Percentiles rank a stretch among this genome's conserved stretches.
These are phyloP conservation scores for Physocephala rufipes DNA, from an alignment of 2,888 invertebrate genomes.

Conservation along the genomic window DNA sequence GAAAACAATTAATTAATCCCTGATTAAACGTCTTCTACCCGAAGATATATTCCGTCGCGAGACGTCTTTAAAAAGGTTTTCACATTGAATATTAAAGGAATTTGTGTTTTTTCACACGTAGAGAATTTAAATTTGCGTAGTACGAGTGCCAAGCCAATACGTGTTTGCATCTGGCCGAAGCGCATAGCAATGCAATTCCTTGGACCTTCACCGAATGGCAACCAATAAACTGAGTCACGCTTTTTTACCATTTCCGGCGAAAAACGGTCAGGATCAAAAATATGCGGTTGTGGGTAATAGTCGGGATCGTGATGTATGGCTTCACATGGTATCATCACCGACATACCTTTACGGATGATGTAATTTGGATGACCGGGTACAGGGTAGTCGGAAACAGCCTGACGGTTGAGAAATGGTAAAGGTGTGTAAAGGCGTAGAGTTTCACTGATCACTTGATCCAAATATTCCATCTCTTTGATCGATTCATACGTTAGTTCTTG, in stretches of 20 bases:
- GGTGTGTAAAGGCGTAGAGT: slow-evolving; percentile 70
- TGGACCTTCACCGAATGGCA: slow-evolving; percentile 63
- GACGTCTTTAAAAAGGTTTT: slow-evolving; percentile 45
- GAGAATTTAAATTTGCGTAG: slow-evolving; percentile 54
- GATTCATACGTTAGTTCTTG: slow-evolving; percentile 56
- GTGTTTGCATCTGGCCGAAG: slow-evolving; percentile 59
- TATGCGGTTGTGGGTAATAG: slow-evolving; percentile 68
- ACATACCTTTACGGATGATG: slow-evolving; percentile 65
- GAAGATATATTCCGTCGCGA: slow-evolving; percentile 48
- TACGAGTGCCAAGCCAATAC: slow-evolving; percentile 56
- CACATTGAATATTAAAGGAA: slow-evolving; percentile 49
- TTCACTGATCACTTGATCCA: slow-evolving; percentile 65
- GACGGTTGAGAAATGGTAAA: slow-evolving; percentile 67
- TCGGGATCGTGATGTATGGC: slow-evolving; percentile 70
- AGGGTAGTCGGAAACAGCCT: slow-evolving; percentile 67
- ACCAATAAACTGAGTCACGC: slow-evolving; percentile 63
- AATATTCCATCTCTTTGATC: slow-evolving; percentile 55
- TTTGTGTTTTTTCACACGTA: slow-evolving; percentile 49
- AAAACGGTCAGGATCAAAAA: slow-evolving; percentile 73
- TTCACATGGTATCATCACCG: slow-evolving; percentile 55
- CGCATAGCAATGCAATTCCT: slow-evolving; percentile 61
- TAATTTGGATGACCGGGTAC: slow-evolving; percentile 67
- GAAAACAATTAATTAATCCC: no score
- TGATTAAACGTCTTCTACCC: slow-evolving; percentile 24
- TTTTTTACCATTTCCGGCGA: slow-evolving; percentile 68